Evolutionary conservation across 2,113 vertebrate genomes (phyloP), one percentile per base, ranked within the genome.

Genomic region (Ceratotherium simum): DNA sequence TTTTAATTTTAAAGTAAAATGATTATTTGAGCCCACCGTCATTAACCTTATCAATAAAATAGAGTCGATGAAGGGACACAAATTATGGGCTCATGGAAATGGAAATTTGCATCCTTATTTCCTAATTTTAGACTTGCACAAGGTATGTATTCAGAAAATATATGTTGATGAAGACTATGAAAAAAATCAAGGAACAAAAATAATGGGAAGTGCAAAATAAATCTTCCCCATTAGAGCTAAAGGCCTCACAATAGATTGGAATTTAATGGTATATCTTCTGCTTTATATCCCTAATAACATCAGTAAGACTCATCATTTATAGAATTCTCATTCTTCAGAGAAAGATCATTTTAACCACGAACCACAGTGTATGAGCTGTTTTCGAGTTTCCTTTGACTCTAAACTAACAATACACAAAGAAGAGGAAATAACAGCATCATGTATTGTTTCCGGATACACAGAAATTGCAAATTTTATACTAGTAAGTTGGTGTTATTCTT

Each of bases 341-440:
- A 82, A 93, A 78, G 27, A 72, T 25, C 2, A 90, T 79, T 93
- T 82, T 81, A 91, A 89, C 82, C 11, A 70, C 31, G 82, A 70
- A 80, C 58, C 29, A 73, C 13, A 14, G 18, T 70, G 36, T 54
- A n/a, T 20, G 9, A 87, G 20, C 51, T 97, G 29, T 86, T 95
- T 91, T 58, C 48, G 20, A 54, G 33, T 73, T 90, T 84, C 16
- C n/a, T 29, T 70, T 83, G 94, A 92, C 1, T 87, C 21, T 93
- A 58, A 80, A 67, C 31, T 48, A 60, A 72, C 12, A 69, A 85
- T 80, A 60, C 13, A 16, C 67, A 80, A 60, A 78, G 36, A 92
- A 76, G 20, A 90, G 21, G 91, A 95, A 95, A 96, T 89, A 92
- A 65, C 9, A 91, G 76, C 23, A 95, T 58, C 31, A 65, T 89